These are phyloP conservation scores for Acinonyx jubatus DNA, from an alignment of 2,113 vertebrate species.

Conservation along the genomic window DNA sequence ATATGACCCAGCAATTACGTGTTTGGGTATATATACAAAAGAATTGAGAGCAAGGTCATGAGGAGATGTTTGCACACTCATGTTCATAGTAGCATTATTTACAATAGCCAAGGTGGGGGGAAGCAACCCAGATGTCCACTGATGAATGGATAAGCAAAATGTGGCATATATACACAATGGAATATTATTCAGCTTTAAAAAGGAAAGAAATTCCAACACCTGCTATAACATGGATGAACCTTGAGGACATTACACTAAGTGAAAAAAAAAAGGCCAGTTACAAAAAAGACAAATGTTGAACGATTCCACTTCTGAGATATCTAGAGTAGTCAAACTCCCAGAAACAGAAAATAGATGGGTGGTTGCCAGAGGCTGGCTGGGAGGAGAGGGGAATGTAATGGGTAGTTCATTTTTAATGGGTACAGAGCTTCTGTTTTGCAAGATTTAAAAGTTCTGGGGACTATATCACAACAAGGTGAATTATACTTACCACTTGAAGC, in stretches of 20 bases:
- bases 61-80: neutral
- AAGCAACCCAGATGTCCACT: neutral
- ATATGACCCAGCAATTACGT: neutral
- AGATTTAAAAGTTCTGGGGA: neutral
- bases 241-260: neutral
- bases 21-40: neutral
- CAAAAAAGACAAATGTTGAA: neutral
- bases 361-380: neutral
- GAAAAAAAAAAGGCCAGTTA: neutral
- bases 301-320: neutral
- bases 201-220: neutral
- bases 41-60: neutral
- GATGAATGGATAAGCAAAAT: neutral
- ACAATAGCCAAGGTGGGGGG: neutral
- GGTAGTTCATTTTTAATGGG: accelerated
- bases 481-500: neutral
- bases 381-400: too few relatives aligned
- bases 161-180: neutral
- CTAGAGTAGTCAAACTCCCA: neutral
- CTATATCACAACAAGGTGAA: neutral
- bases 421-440: neutral
- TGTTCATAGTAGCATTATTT: neutral
- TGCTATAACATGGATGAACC: neutral
- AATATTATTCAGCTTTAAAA: neutral
- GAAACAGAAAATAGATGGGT: neutral